A percentile compares a stretch with the other conserved stretches of the same genome.
Evolutionary conservation across 2,113 vertebrate genomes (phyloP).

Genomic region (Prionailurus viverrinus): DNA sequence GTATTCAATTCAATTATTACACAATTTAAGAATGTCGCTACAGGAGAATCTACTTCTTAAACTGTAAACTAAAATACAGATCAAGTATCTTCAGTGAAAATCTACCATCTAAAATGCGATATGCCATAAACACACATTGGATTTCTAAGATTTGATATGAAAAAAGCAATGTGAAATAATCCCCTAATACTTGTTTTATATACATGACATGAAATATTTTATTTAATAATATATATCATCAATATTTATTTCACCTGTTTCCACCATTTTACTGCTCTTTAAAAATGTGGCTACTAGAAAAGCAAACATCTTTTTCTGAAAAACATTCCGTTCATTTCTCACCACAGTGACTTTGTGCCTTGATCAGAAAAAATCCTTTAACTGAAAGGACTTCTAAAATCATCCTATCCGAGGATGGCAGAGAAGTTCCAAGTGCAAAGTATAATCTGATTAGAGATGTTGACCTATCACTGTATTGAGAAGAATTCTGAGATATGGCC

Average conservation of each 20-base stretch:
- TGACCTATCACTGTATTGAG: background rate
- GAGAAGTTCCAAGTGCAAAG: background rate
- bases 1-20: background rate
- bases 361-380: slow-evolving; percentile 17
- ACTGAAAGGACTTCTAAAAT: slow-evolving; percentile 9
- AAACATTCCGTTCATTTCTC: background rate
- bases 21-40: background rate
- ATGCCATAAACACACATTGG: background rate
- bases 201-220: background rate
- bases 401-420: background rate
- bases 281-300: background rate
- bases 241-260: background rate
- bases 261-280: background rate
- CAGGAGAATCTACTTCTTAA: background rate
- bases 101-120: background rate
- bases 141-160: background rate
- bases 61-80: background rate
- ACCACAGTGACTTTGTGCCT: background rate
- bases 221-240: background rate
- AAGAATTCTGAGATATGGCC: background rate
- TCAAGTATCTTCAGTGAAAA: background rate
- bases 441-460: background rate
- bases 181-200: background rate
- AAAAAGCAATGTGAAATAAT: background rate
- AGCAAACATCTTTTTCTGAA: background rate